Evolutionary conservation across 2,888 invertebrate species (phyloP).

Genomic region (Ptychoptera contaminata): DNA sequence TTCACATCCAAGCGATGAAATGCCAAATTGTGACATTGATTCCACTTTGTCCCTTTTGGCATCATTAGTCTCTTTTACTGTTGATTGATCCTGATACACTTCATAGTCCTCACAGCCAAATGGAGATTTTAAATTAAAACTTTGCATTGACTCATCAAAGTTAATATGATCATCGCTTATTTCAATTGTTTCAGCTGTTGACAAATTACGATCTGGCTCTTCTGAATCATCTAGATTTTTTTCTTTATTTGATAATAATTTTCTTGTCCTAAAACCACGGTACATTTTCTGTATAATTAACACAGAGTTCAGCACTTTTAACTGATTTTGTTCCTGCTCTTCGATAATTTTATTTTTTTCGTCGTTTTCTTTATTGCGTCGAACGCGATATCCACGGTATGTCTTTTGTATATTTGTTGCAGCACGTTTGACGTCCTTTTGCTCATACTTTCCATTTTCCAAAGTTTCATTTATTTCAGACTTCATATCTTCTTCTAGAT

Average conservation of each 20-base stretch:
- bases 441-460: conserved; percentile 3
- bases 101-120: too few species aligned
- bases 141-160: not conserved
- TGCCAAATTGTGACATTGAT: too few species aligned
- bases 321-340: not conserved
- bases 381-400: conserved; percentile 10
- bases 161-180: not conserved
- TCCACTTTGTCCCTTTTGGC: too few species aligned
- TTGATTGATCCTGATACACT: too few species aligned
- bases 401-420: conserved; percentile 13
- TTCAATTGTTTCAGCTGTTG: not conserved
- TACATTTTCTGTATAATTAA: not conserved
- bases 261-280: not conserved
- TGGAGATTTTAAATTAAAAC: too few species aligned
- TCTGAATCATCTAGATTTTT: not conserved
- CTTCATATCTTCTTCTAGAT: not conserved
- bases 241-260: not conserved
- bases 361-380: conserved; percentile 4
- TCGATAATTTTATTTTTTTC: not conserved
- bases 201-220: not conserved
- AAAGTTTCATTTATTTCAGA: too few species aligned
- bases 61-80: too few species aligned
- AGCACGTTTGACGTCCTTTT: conserved; percentile 6
- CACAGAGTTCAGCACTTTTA: not conserved
- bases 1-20: too few species aligned